Conservation (phyloP, 30 jellyfish, hydroid and myxozoan species). For the Hydra vulgaris region DNA sequence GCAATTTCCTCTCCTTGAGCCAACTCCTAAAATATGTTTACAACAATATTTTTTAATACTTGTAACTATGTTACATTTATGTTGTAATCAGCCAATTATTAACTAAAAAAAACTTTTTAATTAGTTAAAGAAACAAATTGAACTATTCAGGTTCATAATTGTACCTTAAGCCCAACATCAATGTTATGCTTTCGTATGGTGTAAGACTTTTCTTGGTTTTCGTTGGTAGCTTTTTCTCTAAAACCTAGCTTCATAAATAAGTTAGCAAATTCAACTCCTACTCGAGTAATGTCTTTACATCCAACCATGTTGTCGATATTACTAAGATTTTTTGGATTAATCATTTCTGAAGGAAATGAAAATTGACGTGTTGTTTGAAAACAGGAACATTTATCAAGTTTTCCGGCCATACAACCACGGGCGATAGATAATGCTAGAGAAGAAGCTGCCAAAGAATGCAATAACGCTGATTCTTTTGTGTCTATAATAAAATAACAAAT, state of each 20-base stretch:
- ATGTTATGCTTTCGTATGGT: slow-evolving; percentile 59
- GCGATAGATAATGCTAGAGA: slow-evolving; percentile 69
- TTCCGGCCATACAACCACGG: slow-evolving; percentile 77
- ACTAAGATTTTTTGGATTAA: slow-evolving; percentile 32
- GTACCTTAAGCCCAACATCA: slow-evolving; percentile 75
- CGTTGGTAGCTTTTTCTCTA: slow-evolving; percentile 18
- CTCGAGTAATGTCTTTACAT: slow-evolving; percentile 54
- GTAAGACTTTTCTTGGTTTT: slow-evolving; percentile 1
- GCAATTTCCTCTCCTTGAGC: slow-evolving; percentile 44
- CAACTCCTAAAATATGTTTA: slow-evolving; percentile 55
- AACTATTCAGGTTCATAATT: background rate
- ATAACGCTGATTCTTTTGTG: slow-evolving; percentile 81
- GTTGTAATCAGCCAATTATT: too few species aligned
- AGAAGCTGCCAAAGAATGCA: slow-evolving; percentile 75
- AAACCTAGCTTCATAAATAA: slow-evolving; percentile 65
- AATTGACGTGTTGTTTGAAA: slow-evolving; percentile 5
- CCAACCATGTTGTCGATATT: slow-evolving; percentile 50
- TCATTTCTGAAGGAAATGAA: slow-evolving; percentile 42
- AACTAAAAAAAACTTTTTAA: too few species aligned
- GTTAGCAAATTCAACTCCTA: slow-evolving; percentile 51
- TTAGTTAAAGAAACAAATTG: too few species aligned
- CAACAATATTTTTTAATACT: too few species aligned
- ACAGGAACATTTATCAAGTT: slow-evolving; percentile 67
- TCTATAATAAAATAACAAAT: slow-evolving; percentile 33
- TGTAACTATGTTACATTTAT: too few species aligned